Base-by-base conservation (phyloP, 64 coral and sea anemone genomes). In the Stylophora pistillata region DNA sequence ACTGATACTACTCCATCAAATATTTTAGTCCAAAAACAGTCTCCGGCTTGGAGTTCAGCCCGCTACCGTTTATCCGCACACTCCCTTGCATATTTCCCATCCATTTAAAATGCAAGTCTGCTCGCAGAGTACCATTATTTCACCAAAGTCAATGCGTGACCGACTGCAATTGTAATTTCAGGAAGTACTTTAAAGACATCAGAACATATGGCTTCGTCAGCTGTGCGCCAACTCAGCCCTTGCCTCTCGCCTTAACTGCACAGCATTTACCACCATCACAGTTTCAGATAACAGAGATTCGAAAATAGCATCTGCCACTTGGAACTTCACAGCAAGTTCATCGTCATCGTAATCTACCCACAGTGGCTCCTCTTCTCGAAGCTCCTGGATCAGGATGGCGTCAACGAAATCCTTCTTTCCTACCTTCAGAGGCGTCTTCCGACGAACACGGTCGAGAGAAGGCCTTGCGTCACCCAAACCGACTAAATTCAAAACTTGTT, bases 291-390 rank as follows among this genome's bases (percentile, higher is more conserved):
- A 66, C n/a, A 99, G 74, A 15, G 94, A 95, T 29, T 93, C 93
- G 15, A 99, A 91, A 16, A 99, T 99, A n/a, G 97, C 90, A 78
- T 99, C 97, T 58, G 97, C 93, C 27, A 99, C 97, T 88, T 99
- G 97, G 64, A 99, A 99, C 63, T 99, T 99, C n/a, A 99, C 97
- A 10, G 93, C 91, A 1, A 95, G 68, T 77, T 99, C 97, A 86
- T 99, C 97, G 17, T 99, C 93, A 63, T 99, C 93, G 32, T 99
- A 99, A 73, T 99, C 97, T 65, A 95, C 88, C 97, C 97, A 99
- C 13, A 90, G 72, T 28, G 97, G 97, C 66, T 99, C 97, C 27
- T 99, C 97, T 72, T 99, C 89, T 12, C 97, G 89, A 66, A 99
- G 69, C 66, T 99, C 97, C 83, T 99, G 90, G 25, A 99, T 99